Conservation (phyloP, 2,797 vertebrate species). For the Anabacerthia variegaticeps region DNA sequence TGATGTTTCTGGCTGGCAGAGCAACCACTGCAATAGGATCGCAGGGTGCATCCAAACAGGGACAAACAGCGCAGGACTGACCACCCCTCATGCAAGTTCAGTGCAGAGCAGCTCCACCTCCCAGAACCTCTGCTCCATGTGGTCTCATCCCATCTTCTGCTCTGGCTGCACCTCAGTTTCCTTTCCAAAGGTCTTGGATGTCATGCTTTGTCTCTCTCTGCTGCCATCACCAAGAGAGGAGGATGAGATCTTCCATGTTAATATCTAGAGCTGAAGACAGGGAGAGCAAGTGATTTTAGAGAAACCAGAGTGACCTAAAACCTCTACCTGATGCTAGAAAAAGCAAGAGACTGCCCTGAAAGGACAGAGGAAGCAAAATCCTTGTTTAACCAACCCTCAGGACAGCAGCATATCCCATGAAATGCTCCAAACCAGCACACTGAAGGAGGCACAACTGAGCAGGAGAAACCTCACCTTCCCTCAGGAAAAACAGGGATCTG, state of each 20-base stretch:
- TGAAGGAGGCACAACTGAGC: neutral
- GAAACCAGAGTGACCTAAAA: neutral
- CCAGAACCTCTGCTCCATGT: neutral
- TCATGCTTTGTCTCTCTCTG: neutral
- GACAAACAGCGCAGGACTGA: neutral
- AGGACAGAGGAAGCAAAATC: neutral
- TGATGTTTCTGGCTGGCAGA: neutral
- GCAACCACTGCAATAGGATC: neutral
- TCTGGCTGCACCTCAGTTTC: neutral
- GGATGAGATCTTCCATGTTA: neutral
- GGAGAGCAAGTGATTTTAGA: neutral
- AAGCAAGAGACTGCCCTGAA: neutral
- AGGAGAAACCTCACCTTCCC: neutral
- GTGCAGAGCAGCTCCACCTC: too few relatives aligned
- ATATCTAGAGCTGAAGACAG: accelerated
- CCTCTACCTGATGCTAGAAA: neutral
- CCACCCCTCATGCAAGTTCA: neutral
- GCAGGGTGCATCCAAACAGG: neutral
- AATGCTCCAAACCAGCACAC: neutral
- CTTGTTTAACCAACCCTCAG: neutral
- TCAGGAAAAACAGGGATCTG: neutral
- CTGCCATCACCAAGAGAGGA: neutral
- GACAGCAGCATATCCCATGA: accelerated
- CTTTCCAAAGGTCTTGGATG: neutral
- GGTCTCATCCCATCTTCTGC: neutral